Base-by-base conservation (phyloP, 2,113 vertebrate species). In the Cnemophilus loriae region DNA sequence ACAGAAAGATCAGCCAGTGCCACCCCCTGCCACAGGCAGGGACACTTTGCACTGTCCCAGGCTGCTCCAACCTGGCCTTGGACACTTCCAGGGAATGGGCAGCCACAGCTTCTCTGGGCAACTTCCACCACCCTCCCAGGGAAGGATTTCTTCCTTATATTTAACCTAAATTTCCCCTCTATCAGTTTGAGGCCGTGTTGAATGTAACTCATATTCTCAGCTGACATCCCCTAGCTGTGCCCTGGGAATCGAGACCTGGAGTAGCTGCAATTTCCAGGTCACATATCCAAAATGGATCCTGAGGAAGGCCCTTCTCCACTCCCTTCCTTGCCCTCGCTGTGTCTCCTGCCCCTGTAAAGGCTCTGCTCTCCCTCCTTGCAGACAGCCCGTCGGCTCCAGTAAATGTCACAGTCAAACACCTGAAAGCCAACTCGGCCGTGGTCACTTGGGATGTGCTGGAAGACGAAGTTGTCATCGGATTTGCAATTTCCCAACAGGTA, bases 401-500 rank as follows among this genome's bases (percentile, higher is more conserved):
- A 56, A 99, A 99, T 84, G 99, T 99, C 98, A 99, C 99, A 13
- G 99, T 99, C 97, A 98, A 98, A 97, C 98, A 99, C 91, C 98
- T 99, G 81, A 99, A 99, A 97, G 99, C 98, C 95, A 99, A 99
- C 97, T 99, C 99, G 0, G 99, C 99, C 1, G 97, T 99, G 89
- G 99, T 99, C 96, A 99, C 99, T 67, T 99, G 99, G 99, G 99
- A 99, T 24, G 99, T 99, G 84, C 97, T 98, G 89, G 99, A 99
- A 84, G 99, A 99, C 11, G 99, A 99, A 93, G 99, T 99, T 30
- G 99, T 99, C 98, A 99, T 99, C 35, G 99, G 99, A 92, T 99
- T 99, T 89, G 99, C 99, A 56, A 98, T 99, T 95, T 99, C 99
- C 88, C 99, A 99, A 86, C 99, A 99, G 99, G 99, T 99, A 98